These are phyloP conservation scores for Brenthis hecate DNA, from an alignment of 2,888 invertebrate species.

Conservation along the genomic window DNA sequence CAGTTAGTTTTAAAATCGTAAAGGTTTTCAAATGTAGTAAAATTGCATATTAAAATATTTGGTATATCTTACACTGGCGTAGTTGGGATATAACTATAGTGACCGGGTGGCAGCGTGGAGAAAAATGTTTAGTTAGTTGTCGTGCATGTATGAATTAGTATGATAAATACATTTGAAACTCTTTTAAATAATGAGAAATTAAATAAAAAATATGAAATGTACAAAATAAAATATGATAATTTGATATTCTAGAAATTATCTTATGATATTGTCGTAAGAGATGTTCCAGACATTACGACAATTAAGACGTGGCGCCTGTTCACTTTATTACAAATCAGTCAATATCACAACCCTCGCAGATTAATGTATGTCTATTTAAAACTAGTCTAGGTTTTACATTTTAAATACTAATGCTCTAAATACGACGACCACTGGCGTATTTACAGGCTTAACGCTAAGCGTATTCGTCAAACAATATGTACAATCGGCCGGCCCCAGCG, in stretches of 20 bases:
- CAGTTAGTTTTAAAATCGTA: slow-evolving; percentile 33
- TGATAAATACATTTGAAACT: not conserved
- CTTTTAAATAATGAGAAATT: slow-evolving; percentile 3
- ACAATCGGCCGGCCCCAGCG: slow-evolving; percentile 63
- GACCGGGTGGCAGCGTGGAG: slow-evolving; percentile 78
- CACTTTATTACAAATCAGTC: slow-evolving; percentile 8
- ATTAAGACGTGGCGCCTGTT: slow-evolving; percentile 24
- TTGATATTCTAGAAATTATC: not conserved
- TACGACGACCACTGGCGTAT: slow-evolving; percentile 39
- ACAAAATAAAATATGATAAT: slow-evolving; percentile 26
- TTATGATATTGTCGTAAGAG: slow-evolving; percentile 65
- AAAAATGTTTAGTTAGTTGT: slow-evolving; percentile 41
- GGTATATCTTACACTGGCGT: slow-evolving; percentile 85
- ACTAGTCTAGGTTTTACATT: slow-evolving; percentile 17
- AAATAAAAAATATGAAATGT: not conserved
- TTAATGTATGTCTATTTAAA: slow-evolving; percentile 17
- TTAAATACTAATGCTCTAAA: slow-evolving; percentile 24
- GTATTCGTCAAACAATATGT: slow-evolving; percentile 53
- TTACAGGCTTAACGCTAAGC: slow-evolving; percentile 48
- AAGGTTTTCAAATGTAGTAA: slow-evolving; percentile 26
- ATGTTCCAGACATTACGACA: slow-evolving; percentile 64
- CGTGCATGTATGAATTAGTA: slow-evolving; percentile 20
- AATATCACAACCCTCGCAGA: slow-evolving; percentile 8
- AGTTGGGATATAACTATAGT: slow-evolving; percentile 81
- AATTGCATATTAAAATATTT: slow-evolving; percentile 38